Evolutionary conservation across 2,113 vertebrate genomes (phyloP).

Genomic region (Sebastes fasciatus): DNA sequence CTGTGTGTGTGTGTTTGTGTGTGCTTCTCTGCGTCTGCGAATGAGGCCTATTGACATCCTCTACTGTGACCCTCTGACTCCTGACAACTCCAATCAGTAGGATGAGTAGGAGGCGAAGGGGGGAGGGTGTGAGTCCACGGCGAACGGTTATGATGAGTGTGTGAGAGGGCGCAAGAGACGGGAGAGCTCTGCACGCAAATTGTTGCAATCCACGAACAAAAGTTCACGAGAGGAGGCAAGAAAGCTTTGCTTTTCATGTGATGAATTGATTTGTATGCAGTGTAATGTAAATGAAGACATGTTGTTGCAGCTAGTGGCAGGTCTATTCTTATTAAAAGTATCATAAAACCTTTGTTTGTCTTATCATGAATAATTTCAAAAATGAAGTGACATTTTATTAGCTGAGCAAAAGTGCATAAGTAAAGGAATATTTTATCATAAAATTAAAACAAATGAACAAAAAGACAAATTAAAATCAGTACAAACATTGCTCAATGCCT

Average conservation of each 20-base stretch:
- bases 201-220: constrained; percentile 25
- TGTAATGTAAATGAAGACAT: constrained; percentile 8
- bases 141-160: constrained; percentile 42
- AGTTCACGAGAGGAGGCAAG: constrained; percentile 18
- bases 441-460: not conserved
- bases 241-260: constrained; percentile 1
- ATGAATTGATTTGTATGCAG: not conserved
- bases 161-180: constrained; percentile 11
- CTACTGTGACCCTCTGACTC: constrained; percentile 69
- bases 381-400: no score
- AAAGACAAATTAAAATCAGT: not conserved
- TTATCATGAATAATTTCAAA: no score
- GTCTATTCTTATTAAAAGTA: not conserved
- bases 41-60: constrained; percentile 75
- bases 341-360: not conserved
- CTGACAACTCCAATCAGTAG: constrained; percentile 79
- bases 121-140: constrained; percentile 51
- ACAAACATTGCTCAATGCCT: not conserved
- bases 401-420: no score
- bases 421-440: not conserved
- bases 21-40: constrained; percentile 46
- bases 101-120: constrained; percentile 68
- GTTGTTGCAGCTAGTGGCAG: not conserved
- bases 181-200: constrained; percentile 44
- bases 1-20: not conserved